phyloP scores from a whole-genome alignment of 2,113 vertebrate species.

The Malurus alboscapulatus region DNA sequence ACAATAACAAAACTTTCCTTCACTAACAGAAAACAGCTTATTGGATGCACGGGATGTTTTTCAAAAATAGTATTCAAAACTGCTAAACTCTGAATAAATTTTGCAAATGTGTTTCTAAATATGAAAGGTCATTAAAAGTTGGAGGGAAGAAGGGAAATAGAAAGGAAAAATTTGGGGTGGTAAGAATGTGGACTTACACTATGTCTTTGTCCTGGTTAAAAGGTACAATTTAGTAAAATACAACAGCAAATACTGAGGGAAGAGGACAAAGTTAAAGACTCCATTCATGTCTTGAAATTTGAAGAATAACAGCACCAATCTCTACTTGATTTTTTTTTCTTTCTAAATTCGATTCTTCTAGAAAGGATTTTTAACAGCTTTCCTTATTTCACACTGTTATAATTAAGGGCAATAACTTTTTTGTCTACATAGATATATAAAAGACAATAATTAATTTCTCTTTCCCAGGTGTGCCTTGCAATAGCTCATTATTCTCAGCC shows the following conservation, averaged over 20 bases:
- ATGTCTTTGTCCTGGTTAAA: background rate
- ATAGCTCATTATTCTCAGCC: slow-evolving; percentile 97
- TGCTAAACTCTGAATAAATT: background rate
- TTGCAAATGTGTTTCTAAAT: background rate
- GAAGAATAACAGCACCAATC: background rate
- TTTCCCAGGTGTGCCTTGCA: slow-evolving; percentile 92
- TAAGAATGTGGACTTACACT: background rate
- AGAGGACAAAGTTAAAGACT: background rate
- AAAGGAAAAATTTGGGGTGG: background rate
- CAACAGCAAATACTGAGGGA: background rate
- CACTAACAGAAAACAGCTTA: background rate
- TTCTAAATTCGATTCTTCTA: background rate
- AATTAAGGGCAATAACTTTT: background rate
- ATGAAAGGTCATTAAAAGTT: background rate
- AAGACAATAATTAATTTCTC: slow-evolving; percentile 1
- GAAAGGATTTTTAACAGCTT: background rate
- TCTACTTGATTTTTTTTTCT: background rate
- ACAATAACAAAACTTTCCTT: background rate
- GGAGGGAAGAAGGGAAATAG: background rate
- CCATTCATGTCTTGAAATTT: background rate
- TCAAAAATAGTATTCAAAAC: background rate
- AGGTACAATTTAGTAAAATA: background rate
- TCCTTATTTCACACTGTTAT: background rate
- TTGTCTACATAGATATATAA: background rate
- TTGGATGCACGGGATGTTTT: background rate